A percentile compares a stretch with the other conserved stretches of the same genome.
These are phyloP conservation scores for Apocheima hispidaria DNA, from an alignment of 2,888 invertebrate genomes.

Conservation along the genomic window DNA sequence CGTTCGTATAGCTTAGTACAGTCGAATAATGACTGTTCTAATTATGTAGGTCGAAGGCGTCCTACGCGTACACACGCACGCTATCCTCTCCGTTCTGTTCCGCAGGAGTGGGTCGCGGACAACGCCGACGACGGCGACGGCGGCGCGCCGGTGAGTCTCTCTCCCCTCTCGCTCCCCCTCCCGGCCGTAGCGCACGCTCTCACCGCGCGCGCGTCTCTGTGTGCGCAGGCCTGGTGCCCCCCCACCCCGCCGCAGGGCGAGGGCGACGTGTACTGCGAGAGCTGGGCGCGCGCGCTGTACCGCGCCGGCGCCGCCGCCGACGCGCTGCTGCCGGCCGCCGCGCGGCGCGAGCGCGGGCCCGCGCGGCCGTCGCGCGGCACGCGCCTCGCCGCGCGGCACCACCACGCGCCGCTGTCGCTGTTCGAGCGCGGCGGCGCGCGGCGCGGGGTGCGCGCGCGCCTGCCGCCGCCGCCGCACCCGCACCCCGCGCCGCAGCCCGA, in stretches of 20 bases:
- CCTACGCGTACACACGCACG: too few species aligned
- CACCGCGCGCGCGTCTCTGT: constrained; percentile 6
- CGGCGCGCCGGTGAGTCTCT: constrained; percentile 92
- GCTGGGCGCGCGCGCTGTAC: constrained; percentile 94
- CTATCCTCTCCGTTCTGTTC: constrained; percentile 43
- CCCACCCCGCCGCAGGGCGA: constrained; percentile 98
- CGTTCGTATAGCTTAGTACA: too few species aligned
- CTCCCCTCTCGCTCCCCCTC: background rate
- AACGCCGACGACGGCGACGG: constrained; percentile 87
- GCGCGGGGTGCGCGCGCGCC: constrained; percentile 81
- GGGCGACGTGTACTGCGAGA: constrained; percentile 96
- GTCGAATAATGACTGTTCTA: too few species aligned
- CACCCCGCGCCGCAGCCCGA: constrained; percentile 90
- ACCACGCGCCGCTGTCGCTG: constrained; percentile 86
- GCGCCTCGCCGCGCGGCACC: constrained; percentile 87
- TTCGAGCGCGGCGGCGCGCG: constrained; percentile 83
- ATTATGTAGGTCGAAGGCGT: too few species aligned
- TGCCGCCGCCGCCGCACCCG: constrained; percentile 89
- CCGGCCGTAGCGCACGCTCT: background rate
- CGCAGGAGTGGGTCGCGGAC: constrained; percentile 92
- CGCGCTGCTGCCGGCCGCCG: constrained; percentile 81
- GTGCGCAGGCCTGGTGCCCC: constrained; percentile 96
- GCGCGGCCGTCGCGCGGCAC: constrained; percentile 89
- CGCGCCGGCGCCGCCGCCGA: constrained; percentile 90
- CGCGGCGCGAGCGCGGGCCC: constrained; percentile 89